phyloP scores from a whole-genome alignment of 2,113 vertebrate genomes.

The Chionodraco myersi region DNA sequence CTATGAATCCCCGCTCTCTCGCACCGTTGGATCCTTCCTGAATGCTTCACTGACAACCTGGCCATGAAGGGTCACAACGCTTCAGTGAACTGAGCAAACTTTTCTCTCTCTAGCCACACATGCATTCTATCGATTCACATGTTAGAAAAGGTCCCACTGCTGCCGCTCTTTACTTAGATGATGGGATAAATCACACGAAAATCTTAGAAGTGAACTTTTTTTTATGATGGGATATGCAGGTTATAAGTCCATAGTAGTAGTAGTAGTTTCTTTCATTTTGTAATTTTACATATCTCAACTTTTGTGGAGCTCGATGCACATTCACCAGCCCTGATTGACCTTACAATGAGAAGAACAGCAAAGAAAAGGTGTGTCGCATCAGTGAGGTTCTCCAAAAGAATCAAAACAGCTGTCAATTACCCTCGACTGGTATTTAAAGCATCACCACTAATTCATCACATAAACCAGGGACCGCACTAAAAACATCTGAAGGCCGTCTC shows the following conservation, averaged over 20 bases:
- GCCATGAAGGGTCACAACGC: slow-evolving; percentile 76
- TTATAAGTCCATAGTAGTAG: not conserved
- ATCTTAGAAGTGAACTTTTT: not conserved
- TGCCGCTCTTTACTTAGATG: slow-evolving; percentile 26
- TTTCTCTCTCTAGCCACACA: slow-evolving; percentile 37
- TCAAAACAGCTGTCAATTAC: too few species aligned
- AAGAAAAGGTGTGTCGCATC: too few species aligned
- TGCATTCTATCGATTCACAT: slow-evolving; percentile 47
- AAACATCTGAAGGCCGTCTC: too few species aligned
- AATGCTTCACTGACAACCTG: slow-evolving; percentile 71
- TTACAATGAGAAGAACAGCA: too few species aligned
- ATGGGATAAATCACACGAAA: not conserved
- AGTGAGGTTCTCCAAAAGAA: too few species aligned
- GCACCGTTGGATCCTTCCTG: slow-evolving; percentile 60
- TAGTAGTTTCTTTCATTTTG: not conserved
- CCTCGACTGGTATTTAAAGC: too few species aligned
- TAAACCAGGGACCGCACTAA: too few species aligned
- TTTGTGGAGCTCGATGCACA: too few species aligned
- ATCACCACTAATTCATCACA: too few species aligned
- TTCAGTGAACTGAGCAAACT: slow-evolving; percentile 81
- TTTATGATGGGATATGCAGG: not conserved
- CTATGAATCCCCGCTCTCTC: slow-evolving; percentile 50
- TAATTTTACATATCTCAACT: too few species aligned
- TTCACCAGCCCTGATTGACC: too few species aligned
- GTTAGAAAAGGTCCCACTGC: slow-evolving; percentile 27